Evolutionary conservation across 2,797 vertebrate genomes (phyloP).

Genomic region (Thaleichthys pacificus): DNA sequence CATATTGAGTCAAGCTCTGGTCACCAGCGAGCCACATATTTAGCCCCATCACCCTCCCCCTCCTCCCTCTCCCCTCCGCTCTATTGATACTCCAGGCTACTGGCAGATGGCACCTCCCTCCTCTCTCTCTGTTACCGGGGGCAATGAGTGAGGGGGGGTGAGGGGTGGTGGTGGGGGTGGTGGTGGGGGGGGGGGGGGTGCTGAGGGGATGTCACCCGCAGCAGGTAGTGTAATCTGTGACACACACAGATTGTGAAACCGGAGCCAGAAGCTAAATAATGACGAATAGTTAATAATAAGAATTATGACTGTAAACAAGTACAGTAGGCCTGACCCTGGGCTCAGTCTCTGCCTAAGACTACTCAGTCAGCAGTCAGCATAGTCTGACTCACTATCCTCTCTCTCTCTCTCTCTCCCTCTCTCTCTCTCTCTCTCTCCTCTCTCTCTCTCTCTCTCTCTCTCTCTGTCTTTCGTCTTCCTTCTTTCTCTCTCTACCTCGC

Average conservation of each 20-base stretch:
- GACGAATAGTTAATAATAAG: not conserved
- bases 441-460: conserved; percentile 3
- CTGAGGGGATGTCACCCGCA: not conserved
- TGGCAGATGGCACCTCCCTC: conserved; percentile 44
- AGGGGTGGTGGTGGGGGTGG: not conserved
- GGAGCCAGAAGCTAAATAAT: not conserved
- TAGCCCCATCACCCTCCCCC: conserved; percentile 47
- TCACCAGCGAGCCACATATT: conserved; percentile 68
- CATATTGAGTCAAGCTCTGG: conserved; percentile 60
- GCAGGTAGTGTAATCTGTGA: not conserved
- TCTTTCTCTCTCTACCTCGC: not conserved
- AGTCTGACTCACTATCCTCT: conserved; percentile 27
- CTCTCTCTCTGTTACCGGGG: conserved; percentile 1
- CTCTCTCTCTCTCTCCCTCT: not conserved
- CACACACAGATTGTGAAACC: not conserved
- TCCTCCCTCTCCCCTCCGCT: not conserved
- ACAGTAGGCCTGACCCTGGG: not conserved
- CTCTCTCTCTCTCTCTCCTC: conserved; percentile 5
- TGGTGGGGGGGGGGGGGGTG: not conserved
- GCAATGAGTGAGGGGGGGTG: not conserved
- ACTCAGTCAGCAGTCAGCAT: not conserved
- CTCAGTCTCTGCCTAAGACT: not conserved
- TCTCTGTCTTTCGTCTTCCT: not conserved
- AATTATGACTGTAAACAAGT: not conserved
- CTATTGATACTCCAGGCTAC: conserved; percentile 45